Conservation (phyloP, 2,113 vertebrate genomes). For the Embiotoca jacksoni region DNA sequence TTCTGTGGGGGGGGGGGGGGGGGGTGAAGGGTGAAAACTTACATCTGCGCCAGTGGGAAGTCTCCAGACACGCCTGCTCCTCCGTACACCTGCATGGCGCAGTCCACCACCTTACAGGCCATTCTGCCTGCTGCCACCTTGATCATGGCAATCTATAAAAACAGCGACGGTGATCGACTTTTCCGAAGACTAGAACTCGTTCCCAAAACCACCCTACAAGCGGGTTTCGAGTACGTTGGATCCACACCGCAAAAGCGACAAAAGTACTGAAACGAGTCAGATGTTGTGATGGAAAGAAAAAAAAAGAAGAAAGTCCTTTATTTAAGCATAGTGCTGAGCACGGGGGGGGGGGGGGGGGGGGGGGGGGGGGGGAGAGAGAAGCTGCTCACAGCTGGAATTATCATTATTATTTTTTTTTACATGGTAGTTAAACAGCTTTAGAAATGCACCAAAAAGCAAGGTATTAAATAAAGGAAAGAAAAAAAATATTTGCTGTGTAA, state of each 20-base stretch:
- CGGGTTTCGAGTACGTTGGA: background rate
- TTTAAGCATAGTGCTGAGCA: too few relatives aligned
- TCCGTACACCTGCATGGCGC: constrained; percentile 91
- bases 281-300: background rate
- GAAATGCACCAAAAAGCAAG: too few relatives aligned
- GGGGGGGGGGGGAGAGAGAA: background rate
- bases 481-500: too few relatives aligned
- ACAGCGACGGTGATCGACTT: background rate
- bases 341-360: background rate
- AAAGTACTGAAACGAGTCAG: background rate
- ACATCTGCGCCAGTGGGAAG: constrained; percentile 92
- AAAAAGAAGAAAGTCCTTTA: too few relatives aligned
- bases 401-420: too few relatives aligned
- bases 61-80: constrained; percentile 92
- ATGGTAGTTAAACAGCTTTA: too few relatives aligned
- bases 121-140: constrained; percentile 91
- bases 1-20: fast-evolving
- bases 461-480: too few relatives aligned
- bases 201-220: background rate
- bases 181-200: background rate
- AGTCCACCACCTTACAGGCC: constrained; percentile 90
- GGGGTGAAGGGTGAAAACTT: constrained; percentile 65
- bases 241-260: too few relatives aligned
- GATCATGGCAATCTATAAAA: constrained; percentile 92
- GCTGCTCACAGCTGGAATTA: too few relatives aligned